Conservation (phyloP, 2,888 invertebrate species). For the Lycocerus yunnanus region DNA sequence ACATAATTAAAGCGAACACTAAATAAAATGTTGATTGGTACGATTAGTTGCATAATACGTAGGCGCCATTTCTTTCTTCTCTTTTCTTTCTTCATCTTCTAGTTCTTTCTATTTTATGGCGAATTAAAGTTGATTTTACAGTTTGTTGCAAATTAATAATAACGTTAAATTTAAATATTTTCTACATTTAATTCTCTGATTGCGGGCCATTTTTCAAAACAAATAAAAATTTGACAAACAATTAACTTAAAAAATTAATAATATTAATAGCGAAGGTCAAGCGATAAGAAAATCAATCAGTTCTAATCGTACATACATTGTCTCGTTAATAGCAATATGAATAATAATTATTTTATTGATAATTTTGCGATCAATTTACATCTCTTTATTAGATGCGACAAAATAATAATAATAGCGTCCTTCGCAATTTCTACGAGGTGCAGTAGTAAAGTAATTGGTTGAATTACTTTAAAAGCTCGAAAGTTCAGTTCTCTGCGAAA, state of each 20-base stretch:
- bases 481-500: too few relatives aligned
- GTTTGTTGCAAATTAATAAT: not conserved
- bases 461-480: too few relatives aligned
- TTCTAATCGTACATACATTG: not conserved
- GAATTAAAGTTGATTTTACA: not conserved
- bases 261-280: not conserved
- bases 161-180: not conserved
- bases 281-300: not conserved
- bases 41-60: conserved; percentile 13
- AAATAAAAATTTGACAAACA: not conserved
- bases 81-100: not conserved
- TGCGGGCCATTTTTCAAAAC: not conserved
- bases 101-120: not conserved
- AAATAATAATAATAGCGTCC: not conserved
- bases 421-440: not conserved
- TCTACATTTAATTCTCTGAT: not conserved
- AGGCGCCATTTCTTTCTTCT: conserved; percentile 1
- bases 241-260: not conserved
- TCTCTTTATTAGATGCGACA: not conserved
- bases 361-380: not conserved
- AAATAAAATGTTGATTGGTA: conserved; percentile 8
- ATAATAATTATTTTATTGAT: not conserved
- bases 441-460: not conserved
- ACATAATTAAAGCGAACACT: conserved; percentile 9
- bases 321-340: not conserved